A percentile compares a stretch with the other conserved stretches of the same genome.
phyloP scores from a whole-genome alignment of 1,140 invertebrate species.

The Asobara japonica region DNA sequence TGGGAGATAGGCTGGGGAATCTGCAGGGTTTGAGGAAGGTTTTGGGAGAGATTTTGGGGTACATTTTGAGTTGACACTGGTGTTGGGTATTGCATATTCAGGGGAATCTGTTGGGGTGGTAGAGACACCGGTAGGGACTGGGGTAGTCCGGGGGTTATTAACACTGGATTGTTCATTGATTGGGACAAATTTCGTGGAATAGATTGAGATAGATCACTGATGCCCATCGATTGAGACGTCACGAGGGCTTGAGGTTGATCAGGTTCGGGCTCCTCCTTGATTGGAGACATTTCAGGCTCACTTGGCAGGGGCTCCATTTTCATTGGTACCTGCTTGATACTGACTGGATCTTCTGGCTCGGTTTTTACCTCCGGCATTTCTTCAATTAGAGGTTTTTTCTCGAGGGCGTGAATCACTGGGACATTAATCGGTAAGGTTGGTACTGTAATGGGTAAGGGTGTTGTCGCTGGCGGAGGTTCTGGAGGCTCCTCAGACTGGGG shows the following conservation, averaged over 20 bases:
- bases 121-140: slow-evolving; percentile 7
- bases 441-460: slow-evolving; percentile 49
- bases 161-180: slow-evolving; percentile 47
- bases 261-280: slow-evolving; percentile 30
- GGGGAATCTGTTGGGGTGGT: slow-evolving; percentile 44
- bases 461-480: slow-evolving; percentile 51
- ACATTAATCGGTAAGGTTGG: slow-evolving; percentile 60
- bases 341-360: slow-evolving; percentile 52
- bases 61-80: slow-evolving; percentile 53
- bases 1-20: slow-evolving; percentile 41
- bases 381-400: slow-evolving; percentile 55
- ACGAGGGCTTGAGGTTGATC: slow-evolving; percentile 21
- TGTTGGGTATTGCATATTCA: slow-evolving; percentile 60
- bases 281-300: slow-evolving; percentile 51
- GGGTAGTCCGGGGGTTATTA: slow-evolving; percentile 19
- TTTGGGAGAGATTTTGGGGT: slow-evolving; percentile 59
- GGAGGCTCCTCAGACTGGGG: background rate
- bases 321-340: slow-evolving; percentile 49
- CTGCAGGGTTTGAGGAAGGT: slow-evolving; percentile 55
- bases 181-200: slow-evolving; percentile 59
- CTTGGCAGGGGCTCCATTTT: slow-evolving; percentile 58
- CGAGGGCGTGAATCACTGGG: slow-evolving; percentile 59
- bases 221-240: slow-evolving; percentile 25
- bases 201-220: slow-evolving; percentile 52
- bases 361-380: slow-evolving; percentile 52